Base-by-base conservation (phyloP, 2,888 invertebrate species). In the Rapana venosa region DNA sequence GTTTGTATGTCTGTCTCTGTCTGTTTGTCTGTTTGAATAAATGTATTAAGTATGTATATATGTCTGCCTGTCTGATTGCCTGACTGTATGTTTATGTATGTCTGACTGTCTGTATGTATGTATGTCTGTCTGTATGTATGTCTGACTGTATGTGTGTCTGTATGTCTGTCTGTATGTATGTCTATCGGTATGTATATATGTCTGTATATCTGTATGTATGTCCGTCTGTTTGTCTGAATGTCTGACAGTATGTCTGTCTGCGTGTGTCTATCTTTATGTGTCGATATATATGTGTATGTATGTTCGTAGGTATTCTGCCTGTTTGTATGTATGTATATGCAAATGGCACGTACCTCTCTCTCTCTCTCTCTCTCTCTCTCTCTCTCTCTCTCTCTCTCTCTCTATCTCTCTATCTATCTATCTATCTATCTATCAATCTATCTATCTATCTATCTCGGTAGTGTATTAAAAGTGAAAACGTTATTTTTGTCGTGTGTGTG, bases 321-420 rank as follows among this genome's bases (percentile, higher is more conserved):
- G n/a, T n/a, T n/a, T n/a, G n/a, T n/a, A n/a, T n/a, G n/a, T n/a
- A n/a, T n/a, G n/a, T n/a, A n/a, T n/a, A n/a, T n/a, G n/a, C n/a
- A n/a, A n/a, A 47, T 8, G 47, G 8, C 66, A 6, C 66, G 15
- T 20, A n/a, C 35, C 81, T n/a, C n/a, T n/a, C n/a, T 32, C 32
- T 79, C 79, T 32, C 61, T 61, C 61, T 61, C 61, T 61, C 61
- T 77, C 77, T 77, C 6, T 77, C 77, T 77, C 30, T 77, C 77
- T 77, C 77, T 77, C 32, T 77, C 77, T 30, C 77, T 77, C 32
- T 30, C 20, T 8, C 11, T n/a, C 77, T 2, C n/a, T 36, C n/a
- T 81, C 81, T 13, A 58, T 70, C 22, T 22, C 22, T 11, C 22
- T 70, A 5, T 70, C 15, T 70, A 1, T 30, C 30, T 77, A 5